Evolutionary conservation across 2,888 invertebrate species (phyloP).

Genomic region (Selenia dentaria): DNA sequence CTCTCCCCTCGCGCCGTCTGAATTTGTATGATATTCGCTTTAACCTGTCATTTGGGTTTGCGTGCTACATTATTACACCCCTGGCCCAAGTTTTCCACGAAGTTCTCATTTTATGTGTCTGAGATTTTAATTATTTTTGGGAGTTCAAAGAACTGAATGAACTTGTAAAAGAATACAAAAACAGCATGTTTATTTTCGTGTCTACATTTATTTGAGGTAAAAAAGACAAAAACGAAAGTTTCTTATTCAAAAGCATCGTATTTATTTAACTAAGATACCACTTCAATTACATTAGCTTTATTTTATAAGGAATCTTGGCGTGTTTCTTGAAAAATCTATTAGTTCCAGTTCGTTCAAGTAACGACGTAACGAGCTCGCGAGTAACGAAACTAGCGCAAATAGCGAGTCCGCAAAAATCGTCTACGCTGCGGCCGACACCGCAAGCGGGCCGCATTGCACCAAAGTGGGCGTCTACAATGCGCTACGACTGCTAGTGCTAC

Average conservation of each 20-base stretch:
- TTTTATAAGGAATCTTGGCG: not conserved
- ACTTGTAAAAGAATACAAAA: not conserved
- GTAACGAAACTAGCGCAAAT: slow-evolving; percentile 18
- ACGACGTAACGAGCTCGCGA: slow-evolving; percentile 17
- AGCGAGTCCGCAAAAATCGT: slow-evolving; percentile 23
- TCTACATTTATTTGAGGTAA: no score
- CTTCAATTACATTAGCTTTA: not conserved
- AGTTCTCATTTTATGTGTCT: slow-evolving; percentile 26
- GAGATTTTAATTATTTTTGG: slow-evolving; percentile 32
- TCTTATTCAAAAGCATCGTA: no score
- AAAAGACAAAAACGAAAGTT: no score
- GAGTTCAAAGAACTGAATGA: slow-evolving; percentile 21
- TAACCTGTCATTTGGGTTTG: slow-evolving; percentile 38
- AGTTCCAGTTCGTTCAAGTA: slow-evolving; percentile 10
- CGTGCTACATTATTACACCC: slow-evolving; percentile 37
- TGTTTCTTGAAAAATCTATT: not conserved
- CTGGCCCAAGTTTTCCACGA: slow-evolving; percentile 30
- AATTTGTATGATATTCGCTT: slow-evolving; percentile 36
- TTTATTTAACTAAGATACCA: no score
- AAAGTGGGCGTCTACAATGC: slow-evolving; percentile 35
- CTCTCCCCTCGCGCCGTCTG: slow-evolving; percentile 27
- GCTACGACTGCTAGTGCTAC: slow-evolving; percentile 17
- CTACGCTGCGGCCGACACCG: slow-evolving; percentile 22
- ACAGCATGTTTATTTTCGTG: no score
- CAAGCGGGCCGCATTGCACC: slow-evolving; percentile 47